Evolutionary conservation across 2,797 vertebrate genomes (phyloP).

Genomic region (Acrossocheilus fasciatus): DNA sequence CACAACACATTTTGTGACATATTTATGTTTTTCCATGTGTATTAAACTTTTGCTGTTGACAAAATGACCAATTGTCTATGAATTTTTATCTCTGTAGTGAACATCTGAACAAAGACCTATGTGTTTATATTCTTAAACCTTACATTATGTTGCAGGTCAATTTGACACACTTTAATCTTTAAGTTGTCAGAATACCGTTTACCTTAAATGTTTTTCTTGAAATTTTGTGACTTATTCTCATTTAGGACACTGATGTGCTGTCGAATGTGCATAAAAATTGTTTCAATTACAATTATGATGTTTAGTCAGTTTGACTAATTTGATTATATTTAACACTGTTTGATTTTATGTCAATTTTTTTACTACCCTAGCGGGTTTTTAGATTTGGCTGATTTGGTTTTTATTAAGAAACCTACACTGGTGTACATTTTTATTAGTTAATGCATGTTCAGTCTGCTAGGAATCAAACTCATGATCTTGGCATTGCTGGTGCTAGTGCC

Average conservation of each 20-base stretch:
- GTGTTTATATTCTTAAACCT: background rate
- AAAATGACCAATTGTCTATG: background rate
- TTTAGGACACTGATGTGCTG: background rate
- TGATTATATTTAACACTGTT: background rate
- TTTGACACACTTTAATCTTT: background rate
- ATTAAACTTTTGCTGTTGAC: slow-evolving; percentile 51
- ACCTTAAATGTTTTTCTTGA: background rate
- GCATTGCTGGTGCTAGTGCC: background rate
- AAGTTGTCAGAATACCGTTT: background rate
- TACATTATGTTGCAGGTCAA: background rate
- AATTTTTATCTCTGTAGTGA: background rate
- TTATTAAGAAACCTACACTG: background rate
- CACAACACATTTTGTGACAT: slow-evolving; percentile 18
- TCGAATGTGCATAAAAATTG: too few species aligned
- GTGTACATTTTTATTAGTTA: background rate
- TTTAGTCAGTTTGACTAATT: background rate
- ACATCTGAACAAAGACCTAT: background rate
- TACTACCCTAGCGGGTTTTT: background rate
- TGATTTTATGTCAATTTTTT: background rate
- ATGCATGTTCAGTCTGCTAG: background rate
- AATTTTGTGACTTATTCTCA: background rate
- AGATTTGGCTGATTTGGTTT: background rate
- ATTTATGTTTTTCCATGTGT: slow-evolving; percentile 33
- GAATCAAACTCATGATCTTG: background rate
- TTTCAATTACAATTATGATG: too few species aligned